Evolutionary conservation across 2,888 invertebrate species (phyloP).

Genomic region (Drosophila multiciliata): DNA sequence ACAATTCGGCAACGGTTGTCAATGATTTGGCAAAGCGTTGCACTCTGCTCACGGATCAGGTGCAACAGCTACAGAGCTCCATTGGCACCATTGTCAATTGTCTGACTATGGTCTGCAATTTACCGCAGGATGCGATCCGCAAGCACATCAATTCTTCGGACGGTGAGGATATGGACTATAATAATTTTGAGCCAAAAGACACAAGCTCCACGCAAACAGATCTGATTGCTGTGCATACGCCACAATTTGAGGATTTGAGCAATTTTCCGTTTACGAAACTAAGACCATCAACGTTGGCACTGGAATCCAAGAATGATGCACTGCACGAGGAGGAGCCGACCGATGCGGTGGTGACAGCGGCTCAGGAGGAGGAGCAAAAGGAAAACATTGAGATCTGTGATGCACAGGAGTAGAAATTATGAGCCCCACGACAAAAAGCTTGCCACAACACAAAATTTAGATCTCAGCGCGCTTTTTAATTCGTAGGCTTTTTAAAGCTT

Average conservation of each 20-base stretch:
- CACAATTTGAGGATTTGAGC: conserved; percentile 87
- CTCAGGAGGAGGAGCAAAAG: conserved; percentile 36
- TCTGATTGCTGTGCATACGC: conserved; percentile 91
- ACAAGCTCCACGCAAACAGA: conserved; percentile 90
- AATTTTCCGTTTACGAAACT: conserved; percentile 85
- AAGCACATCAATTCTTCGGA: conserved; percentile 78
- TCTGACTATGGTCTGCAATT: conserved; percentile 86
- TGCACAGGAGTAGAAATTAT: conserved; percentile 27
- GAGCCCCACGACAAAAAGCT: neutral
- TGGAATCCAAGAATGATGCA: conserved; percentile 65
- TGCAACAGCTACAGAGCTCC: conserved; percentile 91
- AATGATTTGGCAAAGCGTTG: conserved; percentile 92
- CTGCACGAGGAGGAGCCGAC: conserved; percentile 14
- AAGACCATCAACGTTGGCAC: conserved; percentile 84
- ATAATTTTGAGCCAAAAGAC: conserved; percentile 81
- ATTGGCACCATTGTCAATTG: conserved; percentile 92
- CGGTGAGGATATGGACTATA: conserved; percentile 29
- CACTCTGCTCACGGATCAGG: conserved; percentile 90
- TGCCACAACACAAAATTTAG: conserved; percentile 13
- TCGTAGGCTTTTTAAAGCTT: conserved; percentile 68
- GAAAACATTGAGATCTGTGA: conserved; percentile 55
- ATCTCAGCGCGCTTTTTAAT: conserved; percentile 46
- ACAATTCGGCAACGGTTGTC: conserved; percentile 87
- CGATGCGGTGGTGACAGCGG: conserved; percentile 8
- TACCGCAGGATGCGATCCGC: conserved; percentile 83